Evolutionary conservation across 2,113 vertebrate species (phyloP), one percentile per base, ranked within the genome.

Genomic region (Brachionichthys hirsutus): DNA sequence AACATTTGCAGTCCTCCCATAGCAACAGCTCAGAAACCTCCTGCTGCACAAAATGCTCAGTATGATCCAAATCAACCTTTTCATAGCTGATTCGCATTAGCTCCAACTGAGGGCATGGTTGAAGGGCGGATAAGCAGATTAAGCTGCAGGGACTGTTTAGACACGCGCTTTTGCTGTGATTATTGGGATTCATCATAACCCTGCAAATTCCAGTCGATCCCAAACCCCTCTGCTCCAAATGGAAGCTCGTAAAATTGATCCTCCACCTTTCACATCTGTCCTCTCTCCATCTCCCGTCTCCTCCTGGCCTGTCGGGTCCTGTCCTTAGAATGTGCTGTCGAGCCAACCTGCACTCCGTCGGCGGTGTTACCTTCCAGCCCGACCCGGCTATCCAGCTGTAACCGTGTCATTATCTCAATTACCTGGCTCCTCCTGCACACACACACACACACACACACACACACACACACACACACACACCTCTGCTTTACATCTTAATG

Each of bases 331-430:
- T 72, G 72, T 60, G 46, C 60, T 61, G 58, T 74, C 48, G 62
- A 50, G 61, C 49, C 54, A 82, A 82, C 73, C 64, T 72, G 67
- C 63, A 55, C 63, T 59, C 55, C 55, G 54, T 65, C 57, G 63
- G 52, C 77, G 12, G 46, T 15, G 44, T 47, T 54, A 49, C 74
- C 61, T 73, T 62, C 53, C 58, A 71, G 62, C 79, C 73, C 66
- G 77, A 22, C 57, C 73, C 38, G 54, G 66, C 15, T 61, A 59
- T 58, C 76, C 71, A 63, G 78, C 82, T 71, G 67, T 57, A 78
- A 73, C 54, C 45, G 47, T 85, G 80, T 87, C 68, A 90, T 90
- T 89, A 89, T 81, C 73, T 71, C 43, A 54, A 89, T 87, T 83
- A 85, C 66, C 77, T 66, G 77, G 63, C 72, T 79, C 40, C 54